Percentiles rank a stretch among this genome's conserved stretches.
phyloP scores from a whole-genome alignment of 2,797 vertebrate species.

The Bovichtus diacanthus region DNA sequence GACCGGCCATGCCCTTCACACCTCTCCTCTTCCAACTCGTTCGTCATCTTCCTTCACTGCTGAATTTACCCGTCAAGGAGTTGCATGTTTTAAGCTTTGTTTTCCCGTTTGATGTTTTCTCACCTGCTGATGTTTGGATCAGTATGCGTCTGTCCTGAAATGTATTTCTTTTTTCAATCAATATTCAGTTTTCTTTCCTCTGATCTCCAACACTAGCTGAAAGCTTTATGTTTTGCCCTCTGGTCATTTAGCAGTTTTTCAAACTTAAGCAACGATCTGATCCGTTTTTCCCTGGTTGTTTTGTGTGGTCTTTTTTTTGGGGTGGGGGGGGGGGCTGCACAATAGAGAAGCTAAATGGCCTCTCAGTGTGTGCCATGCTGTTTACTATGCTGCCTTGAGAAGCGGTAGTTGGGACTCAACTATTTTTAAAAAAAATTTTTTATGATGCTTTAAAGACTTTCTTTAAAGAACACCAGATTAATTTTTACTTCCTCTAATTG shows the following conservation, averaged over 20 bases:
- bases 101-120: not conserved
- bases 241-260: too few relatives aligned
- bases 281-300: too few relatives aligned
- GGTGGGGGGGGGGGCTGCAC: not conserved
- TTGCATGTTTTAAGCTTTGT: not conserved
- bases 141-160: too few relatives aligned
- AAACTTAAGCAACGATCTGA: not conserved
- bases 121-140: not conserved
- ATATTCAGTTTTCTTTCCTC: not conserved
- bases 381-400: not conserved
- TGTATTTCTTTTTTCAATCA: not conserved
- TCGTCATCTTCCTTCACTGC: not conserved
- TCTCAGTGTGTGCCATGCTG: not conserved
- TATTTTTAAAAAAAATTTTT: too few relatives aligned
- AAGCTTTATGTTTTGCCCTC: not conserved
- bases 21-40: slow-evolving; percentile 4
- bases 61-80: not conserved
- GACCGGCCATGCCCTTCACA: slow-evolving; percentile 28
- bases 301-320: not conserved
- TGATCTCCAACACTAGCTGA: too few relatives aligned
- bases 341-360: too few relatives aligned
- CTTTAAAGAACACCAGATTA: too few relatives aligned
- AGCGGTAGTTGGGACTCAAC: not conserved
- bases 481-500: not conserved
- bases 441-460: too few relatives aligned